Evolutionary conservation across 1,140 invertebrate genomes (phyloP).

Genomic region (Cepaea nemoralis): DNA sequence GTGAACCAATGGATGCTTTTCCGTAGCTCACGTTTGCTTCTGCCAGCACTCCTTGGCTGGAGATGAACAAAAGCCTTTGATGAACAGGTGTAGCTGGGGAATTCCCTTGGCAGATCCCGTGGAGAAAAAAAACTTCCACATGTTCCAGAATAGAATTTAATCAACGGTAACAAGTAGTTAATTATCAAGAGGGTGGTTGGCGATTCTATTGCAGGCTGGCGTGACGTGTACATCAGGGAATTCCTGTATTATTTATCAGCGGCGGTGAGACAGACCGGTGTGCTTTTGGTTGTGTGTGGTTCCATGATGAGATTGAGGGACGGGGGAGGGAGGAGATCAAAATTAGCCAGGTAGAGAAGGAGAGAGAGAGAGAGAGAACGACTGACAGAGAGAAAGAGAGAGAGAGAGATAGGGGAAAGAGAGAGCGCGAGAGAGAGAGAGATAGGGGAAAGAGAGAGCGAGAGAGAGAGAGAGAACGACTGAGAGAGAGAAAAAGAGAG

Average conservation of each 20-base stretch:
- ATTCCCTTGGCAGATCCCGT: background rate
- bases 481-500: background rate
- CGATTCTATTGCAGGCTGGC: background rate
- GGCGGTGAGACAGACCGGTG: background rate
- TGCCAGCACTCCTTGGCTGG: background rate
- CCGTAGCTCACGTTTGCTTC: background rate
- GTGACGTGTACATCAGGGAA: background rate
- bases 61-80: background rate
- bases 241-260: background rate
- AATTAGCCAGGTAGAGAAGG: constrained; percentile 1
- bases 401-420: background rate
- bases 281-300: background rate
- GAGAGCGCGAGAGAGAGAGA: constrained; percentile 22
- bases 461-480: constrained; percentile 9
- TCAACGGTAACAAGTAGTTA: constrained; percentile 24
- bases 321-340: background rate
- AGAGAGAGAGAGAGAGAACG: background rate
- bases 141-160: constrained; percentile 4
- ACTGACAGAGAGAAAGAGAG: constrained; percentile 12
- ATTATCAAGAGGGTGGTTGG: background rate
- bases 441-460: constrained; percentile 7
- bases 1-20: background rate
- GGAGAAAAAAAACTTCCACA: constrained; percentile 6
- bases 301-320: background rate
- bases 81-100: background rate